Evolutionary conservation across 2,888 invertebrate species (phyloP).

Genomic region (Neocrepidodera transversa): DNA sequence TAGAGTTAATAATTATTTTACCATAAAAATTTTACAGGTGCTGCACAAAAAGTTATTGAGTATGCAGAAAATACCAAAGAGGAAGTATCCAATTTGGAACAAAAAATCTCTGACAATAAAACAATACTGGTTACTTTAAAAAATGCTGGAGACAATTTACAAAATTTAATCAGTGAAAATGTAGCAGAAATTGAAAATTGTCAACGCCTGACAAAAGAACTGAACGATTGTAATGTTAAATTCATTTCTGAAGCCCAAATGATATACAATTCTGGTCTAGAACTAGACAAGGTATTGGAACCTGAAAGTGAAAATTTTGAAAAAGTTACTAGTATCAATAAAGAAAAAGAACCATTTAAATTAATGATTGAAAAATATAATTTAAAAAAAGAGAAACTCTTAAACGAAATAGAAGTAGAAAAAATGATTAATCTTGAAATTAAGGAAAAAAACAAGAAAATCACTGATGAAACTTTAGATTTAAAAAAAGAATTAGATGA

Average conservation of each 20-base stretch:
- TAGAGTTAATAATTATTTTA: no score
- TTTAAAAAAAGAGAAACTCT: not conserved
- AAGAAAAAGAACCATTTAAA: not conserved
- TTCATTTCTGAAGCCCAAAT: not conserved
- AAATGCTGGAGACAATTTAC: not conserved
- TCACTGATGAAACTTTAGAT: not conserved
- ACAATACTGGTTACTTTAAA: not conserved
- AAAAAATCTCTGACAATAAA: not conserved
- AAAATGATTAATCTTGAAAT: not conserved
- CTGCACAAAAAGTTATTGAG: not conserved
- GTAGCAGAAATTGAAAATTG: not conserved
- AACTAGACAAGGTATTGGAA: not conserved
- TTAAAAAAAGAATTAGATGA: not conserved
- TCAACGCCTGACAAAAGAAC: not conserved
- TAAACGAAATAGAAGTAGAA: not conserved
- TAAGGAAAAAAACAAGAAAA: not conserved
- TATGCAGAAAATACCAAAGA: not conserved
- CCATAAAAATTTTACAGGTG: no score
- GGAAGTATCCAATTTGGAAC: not conserved
- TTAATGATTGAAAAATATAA: not conserved
- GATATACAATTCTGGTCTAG: not conserved
- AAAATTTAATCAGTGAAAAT: not conserved
- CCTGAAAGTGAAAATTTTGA: not conserved
- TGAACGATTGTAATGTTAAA: not conserved
- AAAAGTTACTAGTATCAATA: no score